phyloP scores from a whole-genome alignment of 2,113 vertebrate genomes.

The Cromileptes altivelis region DNA sequence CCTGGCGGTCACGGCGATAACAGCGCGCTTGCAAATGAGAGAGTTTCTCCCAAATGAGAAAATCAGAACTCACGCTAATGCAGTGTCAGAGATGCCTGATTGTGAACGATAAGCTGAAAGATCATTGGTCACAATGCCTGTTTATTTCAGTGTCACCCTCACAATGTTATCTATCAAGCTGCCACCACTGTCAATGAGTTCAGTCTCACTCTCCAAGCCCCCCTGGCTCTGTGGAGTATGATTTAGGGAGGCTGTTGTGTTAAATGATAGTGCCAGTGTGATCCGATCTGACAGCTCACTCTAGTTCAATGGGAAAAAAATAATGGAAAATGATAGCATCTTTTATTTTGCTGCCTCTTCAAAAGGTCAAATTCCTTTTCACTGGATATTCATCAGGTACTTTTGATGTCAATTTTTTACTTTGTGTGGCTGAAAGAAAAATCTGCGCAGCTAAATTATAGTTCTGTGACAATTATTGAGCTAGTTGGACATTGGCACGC shows the following conservation, averaged over 20 bases:
- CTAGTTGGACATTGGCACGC: constrained; percentile 43
- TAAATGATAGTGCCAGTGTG: constrained; percentile 48
- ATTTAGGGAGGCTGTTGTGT: constrained; percentile 63
- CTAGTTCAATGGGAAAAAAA: constrained; percentile 5
- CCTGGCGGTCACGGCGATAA: constrained; percentile 49
- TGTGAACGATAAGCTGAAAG: constrained; percentile 51
- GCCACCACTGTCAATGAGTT: constrained; percentile 59
- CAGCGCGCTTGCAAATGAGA: constrained; percentile 47
- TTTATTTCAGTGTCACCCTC: constrained; percentile 63
- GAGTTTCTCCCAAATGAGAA: constrained; percentile 45
- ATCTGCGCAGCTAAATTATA: constrained; percentile 13
- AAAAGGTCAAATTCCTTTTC: constrained; percentile 17
- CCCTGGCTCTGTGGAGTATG: constrained; percentile 41
- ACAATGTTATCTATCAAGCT: constrained; percentile 65
- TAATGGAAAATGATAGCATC: constrained; percentile 28
- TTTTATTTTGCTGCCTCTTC: constrained; percentile 13
- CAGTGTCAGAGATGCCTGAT: constrained; percentile 42
- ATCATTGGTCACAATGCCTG: constrained; percentile 42
- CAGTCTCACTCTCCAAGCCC: constrained; percentile 43
- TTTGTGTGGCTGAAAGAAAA: neutral
- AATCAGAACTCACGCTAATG: constrained; percentile 51
- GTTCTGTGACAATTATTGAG: constrained; percentile 40
- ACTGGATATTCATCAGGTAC: neutral
- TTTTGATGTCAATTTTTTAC: constrained; percentile 6
- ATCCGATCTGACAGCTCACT: constrained; percentile 64